Evolutionary conservation across 1,140 invertebrate species (phyloP), one percentile per base, ranked within the genome.

Genomic region (Watersipora subatra): DNA sequence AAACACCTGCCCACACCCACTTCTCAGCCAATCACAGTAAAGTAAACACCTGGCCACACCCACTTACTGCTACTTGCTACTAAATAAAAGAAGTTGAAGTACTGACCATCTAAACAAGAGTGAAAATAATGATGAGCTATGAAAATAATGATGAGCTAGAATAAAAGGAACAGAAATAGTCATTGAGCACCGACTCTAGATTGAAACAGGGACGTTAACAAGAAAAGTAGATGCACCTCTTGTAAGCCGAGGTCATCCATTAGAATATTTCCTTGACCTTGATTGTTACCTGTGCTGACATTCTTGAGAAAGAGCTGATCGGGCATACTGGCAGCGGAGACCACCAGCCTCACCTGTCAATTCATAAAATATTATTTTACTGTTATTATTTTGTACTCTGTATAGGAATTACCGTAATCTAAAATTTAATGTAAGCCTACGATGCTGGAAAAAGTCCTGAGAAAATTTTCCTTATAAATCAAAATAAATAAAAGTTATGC

Each of bases 201-300:
- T 46, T 46, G 7, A 46, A 12, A 12, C 34, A 12, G n/a, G 34
- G n/a, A 46, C 34, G 7, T 46, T 7, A 7, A n/a, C 7, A 7
- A 12, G 34, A 7, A 46, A 46, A 7, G n/a, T 7, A 2, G 28
- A 24, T 66, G 71, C 68, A 73, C 76, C 29, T 75, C 72, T 59
- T 84, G 84, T 61, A 94, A 88, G 69, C 87, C 87, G 58, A 97
- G 82, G 77, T 97, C 93, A 80, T 97, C 94, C 92, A 97, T 96
- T 0, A 97, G 79, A 66, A 87, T 85, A 75, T 91, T 83, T 67
- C 80, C 76, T 67, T 91, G 85, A 24, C 91, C 87, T 30, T 73
- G 30, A 27, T 66, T 55, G 57, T 77, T 74, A 58, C 84, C 80
- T 17, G 76, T 75, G 25, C 79, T 79, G 66, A 72, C 62, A 22